These are phyloP conservation scores for Herpailurus yagouaroundi DNA, from an alignment of 2,113 vertebrate genomes.

Conservation along the genomic window DNA sequence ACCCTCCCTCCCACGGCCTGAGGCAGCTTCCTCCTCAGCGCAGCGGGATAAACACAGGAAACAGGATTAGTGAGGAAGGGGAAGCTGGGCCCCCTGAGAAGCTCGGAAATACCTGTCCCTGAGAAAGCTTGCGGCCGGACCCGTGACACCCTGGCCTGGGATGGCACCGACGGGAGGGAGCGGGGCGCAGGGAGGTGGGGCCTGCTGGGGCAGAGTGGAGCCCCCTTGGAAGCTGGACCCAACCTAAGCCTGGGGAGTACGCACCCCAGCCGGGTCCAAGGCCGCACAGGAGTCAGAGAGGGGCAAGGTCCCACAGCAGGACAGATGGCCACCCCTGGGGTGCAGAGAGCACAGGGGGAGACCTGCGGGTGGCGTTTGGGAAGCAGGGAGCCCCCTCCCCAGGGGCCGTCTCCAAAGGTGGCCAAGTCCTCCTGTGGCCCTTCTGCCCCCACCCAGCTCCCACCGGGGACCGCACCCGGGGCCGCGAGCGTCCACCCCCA, in stretches of 20 bases:
- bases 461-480: neutral
- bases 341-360: too few relatives aligned
- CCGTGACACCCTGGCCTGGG: neutral
- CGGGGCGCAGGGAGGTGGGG: neutral
- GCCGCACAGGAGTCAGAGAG: rapidly evolving
- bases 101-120: neutral
- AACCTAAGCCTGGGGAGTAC: rapidly evolving
- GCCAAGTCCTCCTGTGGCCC: neutral
- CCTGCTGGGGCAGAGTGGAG: neutral
- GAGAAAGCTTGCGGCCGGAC: neutral
- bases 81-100: neutral
- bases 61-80: neutral
- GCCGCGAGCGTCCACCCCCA: rapidly evolving
- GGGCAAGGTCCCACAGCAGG: neutral
- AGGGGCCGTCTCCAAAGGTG: rapidly evolving
- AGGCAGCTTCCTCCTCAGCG: neutral
- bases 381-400: neutral
- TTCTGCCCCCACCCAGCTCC: neutral
- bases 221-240: neutral
- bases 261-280: neutral
- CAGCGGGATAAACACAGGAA: conserved; percentile 32
- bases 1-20: neutral
- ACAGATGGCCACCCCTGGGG: rapidly evolving
- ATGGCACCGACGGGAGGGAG: neutral
- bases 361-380: too few relatives aligned